Conservation (phyloP, 2,888 invertebrate genomes). For the Torymus aiolomorphi region DNA sequence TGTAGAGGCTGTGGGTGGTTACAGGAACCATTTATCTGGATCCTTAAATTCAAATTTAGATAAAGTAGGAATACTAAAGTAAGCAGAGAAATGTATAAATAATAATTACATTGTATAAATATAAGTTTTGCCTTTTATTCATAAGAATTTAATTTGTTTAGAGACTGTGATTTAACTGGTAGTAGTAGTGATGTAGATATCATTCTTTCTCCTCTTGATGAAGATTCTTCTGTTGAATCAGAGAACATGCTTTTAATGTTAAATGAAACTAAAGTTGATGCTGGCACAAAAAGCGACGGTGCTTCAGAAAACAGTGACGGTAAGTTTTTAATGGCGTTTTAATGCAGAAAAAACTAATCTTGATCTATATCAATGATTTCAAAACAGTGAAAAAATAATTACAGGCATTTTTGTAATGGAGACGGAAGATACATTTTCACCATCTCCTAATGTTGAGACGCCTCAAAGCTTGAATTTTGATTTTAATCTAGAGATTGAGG, state of each 20-base stretch:
- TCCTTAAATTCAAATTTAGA: constrained; percentile 70
- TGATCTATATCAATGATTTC: too few relatives aligned
- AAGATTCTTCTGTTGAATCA: constrained; percentile 77
- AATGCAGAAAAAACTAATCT: not conserved
- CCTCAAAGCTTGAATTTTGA: constrained; percentile 77
- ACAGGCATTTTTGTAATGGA: constrained; percentile 85
- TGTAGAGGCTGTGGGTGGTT: constrained; percentile 96
- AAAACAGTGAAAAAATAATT: not conserved
- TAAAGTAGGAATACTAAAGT: constrained; percentile 78
- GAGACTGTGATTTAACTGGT: constrained; percentile 71
- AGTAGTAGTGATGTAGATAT: constrained; percentile 69
- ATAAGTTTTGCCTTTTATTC: not conserved
- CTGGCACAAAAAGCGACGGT: constrained; percentile 60
- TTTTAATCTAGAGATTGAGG: constrained; percentile 75
- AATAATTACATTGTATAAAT: not conserved
- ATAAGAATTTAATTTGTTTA: constrained; percentile 38
- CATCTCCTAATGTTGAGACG: constrained; percentile 76
- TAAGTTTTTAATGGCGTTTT: constrained; percentile 43
- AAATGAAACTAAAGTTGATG: constrained; percentile 61
- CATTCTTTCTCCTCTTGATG: constrained; percentile 77
- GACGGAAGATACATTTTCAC: constrained; percentile 77
- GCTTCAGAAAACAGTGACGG: constrained; percentile 74
- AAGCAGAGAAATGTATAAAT: too few relatives aligned
- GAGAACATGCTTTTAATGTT: constrained; percentile 71
- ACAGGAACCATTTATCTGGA: constrained; percentile 83